phyloP scores from a whole-genome alignment of 2,113 vertebrate genomes.

The Elachura formosa region DNA sequence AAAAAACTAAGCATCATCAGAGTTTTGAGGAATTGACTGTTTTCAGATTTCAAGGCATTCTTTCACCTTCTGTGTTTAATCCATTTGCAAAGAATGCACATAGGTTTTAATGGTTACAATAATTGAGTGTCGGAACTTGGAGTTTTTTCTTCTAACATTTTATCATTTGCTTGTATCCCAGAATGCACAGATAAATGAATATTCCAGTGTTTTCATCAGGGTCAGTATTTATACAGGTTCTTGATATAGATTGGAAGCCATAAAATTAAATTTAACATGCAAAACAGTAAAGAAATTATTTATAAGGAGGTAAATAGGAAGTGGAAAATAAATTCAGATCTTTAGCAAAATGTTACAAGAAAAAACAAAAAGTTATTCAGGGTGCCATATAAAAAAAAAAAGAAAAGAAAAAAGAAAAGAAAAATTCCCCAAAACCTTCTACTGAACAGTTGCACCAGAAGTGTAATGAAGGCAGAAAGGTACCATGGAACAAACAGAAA shows the following conservation, averaged over 20 bases:
- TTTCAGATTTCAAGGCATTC: background rate
- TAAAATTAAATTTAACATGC: background rate
- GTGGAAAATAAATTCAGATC: background rate
- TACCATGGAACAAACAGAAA: background rate
- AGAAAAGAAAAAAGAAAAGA: background rate
- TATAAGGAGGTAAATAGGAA: background rate
- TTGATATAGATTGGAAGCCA: rapidly evolving
- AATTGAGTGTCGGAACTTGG: rapidly evolving
- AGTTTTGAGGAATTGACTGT: background rate
- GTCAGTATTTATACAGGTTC: background rate
- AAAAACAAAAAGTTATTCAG: background rate
- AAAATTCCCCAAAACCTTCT: background rate
- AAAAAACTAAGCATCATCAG: background rate
- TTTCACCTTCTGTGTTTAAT: background rate
- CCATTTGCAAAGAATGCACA: background rate
- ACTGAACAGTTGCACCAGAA: background rate
- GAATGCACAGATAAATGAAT: background rate
- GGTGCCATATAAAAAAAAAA: background rate
- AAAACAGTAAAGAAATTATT: background rate
- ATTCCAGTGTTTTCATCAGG: background rate
- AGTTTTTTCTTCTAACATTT: background rate
- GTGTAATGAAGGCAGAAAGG: background rate
- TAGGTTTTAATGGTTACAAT: background rate
- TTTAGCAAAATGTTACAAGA: background rate
- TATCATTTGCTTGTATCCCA: background rate